phyloP scores from a whole-genome alignment of 2,797 vertebrate species.

The Acrossocheilus wenchowensis region DNA sequence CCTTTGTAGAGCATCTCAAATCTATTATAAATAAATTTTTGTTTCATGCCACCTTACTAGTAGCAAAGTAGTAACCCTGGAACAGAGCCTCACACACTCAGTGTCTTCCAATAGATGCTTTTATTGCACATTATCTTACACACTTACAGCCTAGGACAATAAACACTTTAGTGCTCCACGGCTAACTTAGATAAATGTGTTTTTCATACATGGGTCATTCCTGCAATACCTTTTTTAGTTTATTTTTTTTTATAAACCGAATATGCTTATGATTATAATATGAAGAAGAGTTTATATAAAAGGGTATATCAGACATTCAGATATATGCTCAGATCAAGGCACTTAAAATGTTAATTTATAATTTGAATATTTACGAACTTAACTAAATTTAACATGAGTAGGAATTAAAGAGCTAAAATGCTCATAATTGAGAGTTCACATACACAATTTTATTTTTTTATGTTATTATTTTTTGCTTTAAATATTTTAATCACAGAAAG shows the following conservation, averaged over 20 bases:
- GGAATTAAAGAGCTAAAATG: not conserved
- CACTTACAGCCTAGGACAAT: not conserved
- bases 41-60: not conserved
- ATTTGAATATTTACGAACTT: not conserved
- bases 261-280: not conserved
- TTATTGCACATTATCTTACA: slow-evolving; percentile 16
- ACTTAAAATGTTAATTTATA: not conserved
- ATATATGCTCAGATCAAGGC: not conserved
- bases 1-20: not conserved
- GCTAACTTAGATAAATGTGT: not conserved
- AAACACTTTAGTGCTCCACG: not conserved
- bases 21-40: too few relatives aligned
- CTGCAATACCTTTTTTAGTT: not conserved
- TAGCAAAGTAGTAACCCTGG: not conserved
- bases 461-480: not conserved
- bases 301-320: not conserved
- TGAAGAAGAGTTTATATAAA: not conserved
- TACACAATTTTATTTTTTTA: not conserved
- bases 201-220: not conserved
- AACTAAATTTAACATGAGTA: not conserved
- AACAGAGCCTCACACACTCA: not conserved
- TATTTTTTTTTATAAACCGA: not conserved
- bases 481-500: not conserved
- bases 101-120: not conserved
- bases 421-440: not conserved